These are phyloP conservation scores for Mus musculus DNA, from an alignment of 2,113 vertebrate genomes.

Conservation along the genomic window DNA sequence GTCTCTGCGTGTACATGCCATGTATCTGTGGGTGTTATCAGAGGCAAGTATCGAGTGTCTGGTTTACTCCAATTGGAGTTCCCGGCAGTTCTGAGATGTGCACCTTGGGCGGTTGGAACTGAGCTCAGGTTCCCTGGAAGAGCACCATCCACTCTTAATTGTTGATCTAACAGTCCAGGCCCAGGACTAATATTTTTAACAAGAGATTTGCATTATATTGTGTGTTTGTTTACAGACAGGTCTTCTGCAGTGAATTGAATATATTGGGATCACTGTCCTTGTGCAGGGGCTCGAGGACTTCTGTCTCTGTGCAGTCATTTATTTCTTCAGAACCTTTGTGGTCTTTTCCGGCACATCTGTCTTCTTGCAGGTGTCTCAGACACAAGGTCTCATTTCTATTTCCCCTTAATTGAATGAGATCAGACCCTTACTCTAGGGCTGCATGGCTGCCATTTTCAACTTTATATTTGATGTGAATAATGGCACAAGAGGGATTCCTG, in stretches of 20 bases:
- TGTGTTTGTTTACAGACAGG: not conserved
- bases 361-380: not conserved
- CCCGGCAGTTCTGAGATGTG: not conserved
- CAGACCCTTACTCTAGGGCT: conserved; percentile 59
- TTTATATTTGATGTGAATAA: conserved; percentile 69
- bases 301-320: not conserved
- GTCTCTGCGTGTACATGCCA: not conserved
- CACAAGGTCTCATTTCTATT: conserved; percentile 56
- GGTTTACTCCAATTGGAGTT: not conserved
- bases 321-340: not conserved
- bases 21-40: not conserved
- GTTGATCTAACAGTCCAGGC: no score
- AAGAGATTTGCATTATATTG: conserved; percentile 2
- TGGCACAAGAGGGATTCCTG: conserved; percentile 43
- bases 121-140: not conserved
- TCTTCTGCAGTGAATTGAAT: not conserved
- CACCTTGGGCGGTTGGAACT: not conserved
- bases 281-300: not conserved
- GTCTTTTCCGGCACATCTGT: not conserved
- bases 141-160: not conserved
- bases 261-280: not conserved
- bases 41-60: not conserved
- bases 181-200: not conserved
- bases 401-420: conserved; percentile 60
- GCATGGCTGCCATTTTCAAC: conserved; percentile 66